Evolutionary conservation across 2,888 invertebrate genomes (phyloP).

Genomic region (Deilephila elpenor): DNA sequence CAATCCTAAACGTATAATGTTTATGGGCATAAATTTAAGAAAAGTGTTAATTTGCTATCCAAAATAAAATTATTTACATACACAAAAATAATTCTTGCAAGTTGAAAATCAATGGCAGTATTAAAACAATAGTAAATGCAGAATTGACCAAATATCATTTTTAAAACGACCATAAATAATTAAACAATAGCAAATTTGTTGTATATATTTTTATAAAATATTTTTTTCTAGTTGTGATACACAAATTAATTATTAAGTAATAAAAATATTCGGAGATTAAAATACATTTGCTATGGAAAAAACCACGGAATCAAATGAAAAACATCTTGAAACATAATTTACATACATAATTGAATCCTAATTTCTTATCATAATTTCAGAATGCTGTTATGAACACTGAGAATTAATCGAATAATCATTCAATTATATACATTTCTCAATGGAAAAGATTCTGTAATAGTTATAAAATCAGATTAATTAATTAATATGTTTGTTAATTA

Average conservation of each 20-base stretch:
- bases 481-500: too few relatives aligned
- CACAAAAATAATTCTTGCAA: conserved; percentile 20
- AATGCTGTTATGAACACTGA: too few relatives aligned
- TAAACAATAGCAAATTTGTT: conserved; percentile 21
- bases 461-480: too few relatives aligned
- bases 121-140: conserved; percentile 50
- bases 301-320: too few relatives aligned
- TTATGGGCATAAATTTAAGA: conserved; percentile 7
- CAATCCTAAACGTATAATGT: conserved; percentile 16
- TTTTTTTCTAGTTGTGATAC: not conserved
- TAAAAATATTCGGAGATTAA: too few relatives aligned
- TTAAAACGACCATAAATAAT: conserved; percentile 4
- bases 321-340: too few relatives aligned
- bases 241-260: not conserved
- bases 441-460: too few relatives aligned
- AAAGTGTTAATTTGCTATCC: conserved; percentile 3
- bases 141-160: conserved; percentile 50
- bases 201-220: not conserved
- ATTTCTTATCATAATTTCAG: too few relatives aligned
- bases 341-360: too few relatives aligned
- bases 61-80: conserved; percentile 27
- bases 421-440: too few relatives aligned
- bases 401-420: too few relatives aligned
- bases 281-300: too few relatives aligned
- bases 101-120: conserved; percentile 27